A percentile compares a stretch with the other conserved stretches of the same genome.
These are phyloP conservation scores for Thymallus thymallus DNA, from an alignment of 2,113 vertebrate species.

Conservation along the genomic window DNA sequence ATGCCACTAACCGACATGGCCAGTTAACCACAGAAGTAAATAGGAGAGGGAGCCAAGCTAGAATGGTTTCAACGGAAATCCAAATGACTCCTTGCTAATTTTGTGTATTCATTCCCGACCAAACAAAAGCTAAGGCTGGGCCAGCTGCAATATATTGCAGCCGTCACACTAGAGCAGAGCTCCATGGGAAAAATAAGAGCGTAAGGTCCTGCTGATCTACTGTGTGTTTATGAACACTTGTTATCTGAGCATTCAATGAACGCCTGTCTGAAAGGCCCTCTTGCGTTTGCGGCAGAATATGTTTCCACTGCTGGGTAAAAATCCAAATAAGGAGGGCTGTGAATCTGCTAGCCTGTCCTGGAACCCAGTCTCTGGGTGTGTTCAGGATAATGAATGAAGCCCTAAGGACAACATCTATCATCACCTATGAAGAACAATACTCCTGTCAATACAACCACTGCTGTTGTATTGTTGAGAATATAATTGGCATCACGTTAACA, in stretches of 20 bases:
- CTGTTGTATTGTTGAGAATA: background rate
- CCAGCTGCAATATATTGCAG: constrained; percentile 42
- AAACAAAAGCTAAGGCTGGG: constrained; percentile 15
- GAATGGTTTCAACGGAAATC: constrained; percentile 21
- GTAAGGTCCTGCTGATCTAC: constrained; percentile 38
- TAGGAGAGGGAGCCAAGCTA: constrained; percentile 30
- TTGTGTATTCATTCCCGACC: constrained; percentile 46
- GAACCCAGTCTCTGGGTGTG: background rate
- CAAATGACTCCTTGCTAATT: constrained; percentile 5
- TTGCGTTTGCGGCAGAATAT: constrained; percentile 23
- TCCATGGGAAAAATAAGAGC: constrained; percentile 52
- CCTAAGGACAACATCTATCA: background rate
- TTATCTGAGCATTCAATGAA: constrained; percentile 44
- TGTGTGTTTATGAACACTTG: constrained; percentile 21
- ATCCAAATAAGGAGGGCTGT: constrained; percentile 3
- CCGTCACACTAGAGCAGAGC: constrained; percentile 26
- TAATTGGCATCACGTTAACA: background rate
- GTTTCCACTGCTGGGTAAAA: background rate
- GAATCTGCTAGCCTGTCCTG: background rate
- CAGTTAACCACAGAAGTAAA: background rate
- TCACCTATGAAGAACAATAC: background rate
- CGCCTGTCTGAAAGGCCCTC: constrained; percentile 27
- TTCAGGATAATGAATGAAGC: background rate
- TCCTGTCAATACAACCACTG: background rate
- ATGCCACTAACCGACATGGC: constrained; percentile 10